Evolutionary conservation across 2,888 invertebrate species (phyloP).

Genomic region (Apamea epomidion): DNA sequence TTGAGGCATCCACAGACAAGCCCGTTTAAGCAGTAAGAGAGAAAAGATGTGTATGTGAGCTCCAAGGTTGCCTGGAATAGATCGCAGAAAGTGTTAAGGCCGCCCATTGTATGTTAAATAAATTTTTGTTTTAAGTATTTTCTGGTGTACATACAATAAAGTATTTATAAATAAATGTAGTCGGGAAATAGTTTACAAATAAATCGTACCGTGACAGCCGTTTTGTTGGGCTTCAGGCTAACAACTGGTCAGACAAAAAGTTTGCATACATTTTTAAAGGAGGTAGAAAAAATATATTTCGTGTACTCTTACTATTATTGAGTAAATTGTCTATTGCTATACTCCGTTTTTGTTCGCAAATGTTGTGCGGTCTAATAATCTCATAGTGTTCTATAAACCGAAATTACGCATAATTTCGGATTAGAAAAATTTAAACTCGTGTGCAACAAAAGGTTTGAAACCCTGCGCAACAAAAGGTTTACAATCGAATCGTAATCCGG

Average conservation of each 20-base stretch:
- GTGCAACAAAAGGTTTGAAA: neutral
- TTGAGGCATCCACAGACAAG: too few species aligned
- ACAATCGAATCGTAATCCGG: neutral
- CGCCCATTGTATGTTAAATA: too few species aligned
- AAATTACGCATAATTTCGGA: neutral
- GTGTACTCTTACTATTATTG: neutral
- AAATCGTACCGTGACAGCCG: neutral
- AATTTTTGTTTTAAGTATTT: too few species aligned
- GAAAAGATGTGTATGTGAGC: too few species aligned
- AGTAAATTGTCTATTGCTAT: neutral
- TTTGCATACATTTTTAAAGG: neutral
- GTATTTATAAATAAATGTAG: neutral
- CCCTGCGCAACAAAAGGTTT: neutral
- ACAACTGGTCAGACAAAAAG: too few species aligned
- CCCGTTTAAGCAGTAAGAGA: too few species aligned
- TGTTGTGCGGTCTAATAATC: neutral
- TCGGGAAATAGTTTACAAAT: neutral
- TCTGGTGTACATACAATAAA: too few species aligned
- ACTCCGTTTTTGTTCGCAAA: neutral
- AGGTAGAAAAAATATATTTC: neutral
- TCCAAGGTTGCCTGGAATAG: too few species aligned
- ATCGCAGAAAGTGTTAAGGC: too few species aligned
- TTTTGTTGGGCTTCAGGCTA: neutral
- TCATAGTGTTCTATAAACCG: neutral
- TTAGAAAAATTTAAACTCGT: neutral